Percentiles rank a stretch among this genome's conserved stretches.
Conservation (phyloP, 2,888 invertebrate species). For the Chironomus riparius region DNA sequence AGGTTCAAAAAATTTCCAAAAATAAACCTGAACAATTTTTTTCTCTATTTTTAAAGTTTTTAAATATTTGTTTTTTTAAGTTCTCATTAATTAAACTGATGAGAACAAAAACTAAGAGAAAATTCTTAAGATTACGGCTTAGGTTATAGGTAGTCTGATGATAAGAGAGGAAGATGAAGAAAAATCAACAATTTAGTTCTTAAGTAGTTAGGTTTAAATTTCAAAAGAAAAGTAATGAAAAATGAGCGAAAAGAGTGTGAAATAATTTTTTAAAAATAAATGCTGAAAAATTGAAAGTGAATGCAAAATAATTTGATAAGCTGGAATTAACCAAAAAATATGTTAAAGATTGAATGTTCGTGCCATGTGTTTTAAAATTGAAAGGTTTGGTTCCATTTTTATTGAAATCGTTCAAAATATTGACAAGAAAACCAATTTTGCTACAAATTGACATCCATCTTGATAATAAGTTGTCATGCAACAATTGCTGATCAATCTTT, state of each 20-base stretch:
- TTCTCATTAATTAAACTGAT: too few relatives aligned
- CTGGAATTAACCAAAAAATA: too few relatives aligned
- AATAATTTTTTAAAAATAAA: not conserved
- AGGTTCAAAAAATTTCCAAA: not conserved
- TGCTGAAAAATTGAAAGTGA: not conserved
- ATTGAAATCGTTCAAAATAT: too few relatives aligned
- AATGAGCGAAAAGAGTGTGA: not conserved
- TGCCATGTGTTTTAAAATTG: too few relatives aligned
- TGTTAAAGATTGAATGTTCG: too few relatives aligned
- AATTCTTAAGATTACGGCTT: slow-evolving; percentile 3
- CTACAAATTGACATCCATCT: too few relatives aligned
- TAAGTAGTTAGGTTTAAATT: slow-evolving; percentile 28
- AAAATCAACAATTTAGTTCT: slow-evolving; percentile 23
- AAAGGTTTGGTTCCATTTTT: too few relatives aligned
- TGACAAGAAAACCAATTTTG: too few relatives aligned
- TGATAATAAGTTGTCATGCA: too few relatives aligned
- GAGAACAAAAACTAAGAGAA: not conserved
- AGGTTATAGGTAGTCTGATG: slow-evolving; percentile 17
- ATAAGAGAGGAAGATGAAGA: slow-evolving; percentile 7
- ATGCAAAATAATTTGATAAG: too few relatives aligned
- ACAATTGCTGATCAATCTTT: too few relatives aligned
- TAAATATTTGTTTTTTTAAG: too few relatives aligned
- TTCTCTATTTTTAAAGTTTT: not conserved
- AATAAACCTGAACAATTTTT: not conserved
- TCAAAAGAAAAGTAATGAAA: not conserved